A percentile compares a stretch with the other conserved stretches of the same genome.
Conservation (phyloP, 1,140 invertebrate species). For the Nasonia vitripennis region DNA sequence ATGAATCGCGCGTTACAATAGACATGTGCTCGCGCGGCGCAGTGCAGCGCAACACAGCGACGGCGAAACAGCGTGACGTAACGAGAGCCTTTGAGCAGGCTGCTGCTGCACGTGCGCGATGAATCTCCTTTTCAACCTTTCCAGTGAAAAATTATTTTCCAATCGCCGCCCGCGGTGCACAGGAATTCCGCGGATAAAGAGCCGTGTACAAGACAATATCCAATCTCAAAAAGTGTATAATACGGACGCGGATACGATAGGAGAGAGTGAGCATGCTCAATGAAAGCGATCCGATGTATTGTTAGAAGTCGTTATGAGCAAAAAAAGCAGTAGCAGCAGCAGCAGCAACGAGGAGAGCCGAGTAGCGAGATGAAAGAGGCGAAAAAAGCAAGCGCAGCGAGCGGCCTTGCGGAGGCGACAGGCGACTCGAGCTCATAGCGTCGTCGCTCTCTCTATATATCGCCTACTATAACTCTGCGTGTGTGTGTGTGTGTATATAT, state of each 20-base stretch:
- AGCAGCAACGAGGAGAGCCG: not conserved
- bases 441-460: not conserved
- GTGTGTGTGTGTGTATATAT: not conserved
- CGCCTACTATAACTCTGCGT: not conserved
- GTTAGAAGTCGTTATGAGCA: conserved; percentile 25
- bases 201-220: conserved; percentile 18
- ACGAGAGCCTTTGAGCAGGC: not conserved
- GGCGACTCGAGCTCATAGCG: conserved; percentile 7
- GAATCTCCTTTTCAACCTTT: conserved; percentile 13
- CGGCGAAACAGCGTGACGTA: not conserved
- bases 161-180: conserved; percentile 1
- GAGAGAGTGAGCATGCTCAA: not conserved
- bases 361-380: not conserved
- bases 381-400: conserved; percentile 22
- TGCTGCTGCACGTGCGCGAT: not conserved
- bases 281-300: conserved; percentile 48
- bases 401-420: conserved; percentile 44
- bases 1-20: not conserved
- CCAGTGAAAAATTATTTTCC: not conserved
- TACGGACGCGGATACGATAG: not conserved
- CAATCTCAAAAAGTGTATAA: conserved; percentile 19
- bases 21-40: not conserved
- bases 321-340: not conserved
- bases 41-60: not conserved
- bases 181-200: conserved; percentile 30